phyloP scores from a whole-genome alignment of 1,140 invertebrate species.

The Babylonia areolata region DNA sequence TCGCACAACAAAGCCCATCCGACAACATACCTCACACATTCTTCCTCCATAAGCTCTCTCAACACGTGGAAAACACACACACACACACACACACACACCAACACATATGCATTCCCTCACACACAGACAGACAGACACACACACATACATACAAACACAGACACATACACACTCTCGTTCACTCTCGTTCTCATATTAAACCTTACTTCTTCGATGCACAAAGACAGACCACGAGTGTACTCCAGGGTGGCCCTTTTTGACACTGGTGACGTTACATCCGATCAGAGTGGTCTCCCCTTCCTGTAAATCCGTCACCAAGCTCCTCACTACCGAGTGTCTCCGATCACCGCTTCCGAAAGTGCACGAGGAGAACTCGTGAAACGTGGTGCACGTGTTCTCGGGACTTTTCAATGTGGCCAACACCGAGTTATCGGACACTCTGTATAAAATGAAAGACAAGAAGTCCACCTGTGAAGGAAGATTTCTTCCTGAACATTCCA shows the following conservation, averaged over 20 bases:
- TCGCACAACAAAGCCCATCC: too few relatives aligned
- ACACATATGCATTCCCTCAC: too few relatives aligned
- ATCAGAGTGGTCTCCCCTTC: not conserved
- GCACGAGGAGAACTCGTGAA: constrained; percentile 18
- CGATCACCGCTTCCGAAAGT: not conserved
- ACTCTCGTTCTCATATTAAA: too few relatives aligned
- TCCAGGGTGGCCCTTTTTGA: not conserved
- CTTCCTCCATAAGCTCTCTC: too few relatives aligned
- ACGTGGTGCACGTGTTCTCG: constrained; percentile 9
- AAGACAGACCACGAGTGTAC: too few relatives aligned
- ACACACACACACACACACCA: too few relatives aligned
- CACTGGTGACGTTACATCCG: not conserved
- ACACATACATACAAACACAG: too few relatives aligned
- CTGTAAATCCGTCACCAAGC: not conserved
- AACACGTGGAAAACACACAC: too few relatives aligned
- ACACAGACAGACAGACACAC: too few relatives aligned
- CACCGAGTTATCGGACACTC: not conserved
- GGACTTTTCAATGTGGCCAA: not conserved
- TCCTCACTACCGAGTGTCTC: not conserved
- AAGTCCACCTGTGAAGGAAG: not conserved
- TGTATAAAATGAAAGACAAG: not conserved
- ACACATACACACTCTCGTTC: too few relatives aligned
- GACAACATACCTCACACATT: too few relatives aligned
- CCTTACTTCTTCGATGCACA: too few relatives aligned
- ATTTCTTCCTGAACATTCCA: constrained; percentile 10